These are phyloP conservation scores for Chaetodon trifasciatus DNA, from an alignment of 2,797 vertebrate genomes.

Conservation along the genomic window DNA sequence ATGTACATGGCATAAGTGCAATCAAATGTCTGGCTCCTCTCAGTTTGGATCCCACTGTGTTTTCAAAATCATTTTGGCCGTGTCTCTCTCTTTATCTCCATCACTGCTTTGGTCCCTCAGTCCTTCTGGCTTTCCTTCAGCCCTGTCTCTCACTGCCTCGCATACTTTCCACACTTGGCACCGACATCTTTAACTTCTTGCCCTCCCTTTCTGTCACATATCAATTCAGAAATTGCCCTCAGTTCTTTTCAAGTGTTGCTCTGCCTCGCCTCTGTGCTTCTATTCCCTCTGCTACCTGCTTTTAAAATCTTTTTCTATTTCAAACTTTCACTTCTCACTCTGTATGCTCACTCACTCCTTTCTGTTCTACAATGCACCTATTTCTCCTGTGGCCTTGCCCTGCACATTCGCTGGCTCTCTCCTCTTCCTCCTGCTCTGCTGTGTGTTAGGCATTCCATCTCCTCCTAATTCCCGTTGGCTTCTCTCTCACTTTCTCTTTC, in stretches of 20 bases:
- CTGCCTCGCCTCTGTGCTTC: not conserved
- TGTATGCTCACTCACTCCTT: conserved; percentile 13
- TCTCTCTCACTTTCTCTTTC: conserved; percentile 37
- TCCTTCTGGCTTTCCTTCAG: conserved; percentile 34
- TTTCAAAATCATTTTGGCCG: conserved; percentile 41
- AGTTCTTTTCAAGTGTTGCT: conserved; percentile 27
- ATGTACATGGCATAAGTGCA: conserved; percentile 59
- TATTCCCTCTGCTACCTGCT: conserved; percentile 29
- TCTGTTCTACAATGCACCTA: not conserved
- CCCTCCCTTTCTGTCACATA: conserved; percentile 42
- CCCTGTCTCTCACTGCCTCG: conserved; percentile 28
- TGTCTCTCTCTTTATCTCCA: conserved; percentile 49
- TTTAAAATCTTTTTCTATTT: conserved; percentile 39
- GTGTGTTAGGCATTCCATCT: conserved; percentile 12
- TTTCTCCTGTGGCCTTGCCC: conserved; percentile 24
- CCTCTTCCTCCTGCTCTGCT: not conserved
- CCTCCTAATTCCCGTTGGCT: conserved; percentile 5
- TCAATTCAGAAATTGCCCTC: conserved; percentile 30
- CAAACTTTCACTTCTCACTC: conserved; percentile 20
- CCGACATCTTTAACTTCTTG: conserved; percentile 36
- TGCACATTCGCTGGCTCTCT: conserved; percentile 27
- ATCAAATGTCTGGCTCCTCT: conserved; percentile 60
- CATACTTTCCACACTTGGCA: conserved; percentile 2
- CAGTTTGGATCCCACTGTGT: conserved; percentile 44
- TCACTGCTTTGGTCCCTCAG: conserved; percentile 35